These are phyloP conservation scores for Melangyna quadrimaculata DNA, from an alignment of 2,888 invertebrate species.

Conservation along the genomic window DNA sequence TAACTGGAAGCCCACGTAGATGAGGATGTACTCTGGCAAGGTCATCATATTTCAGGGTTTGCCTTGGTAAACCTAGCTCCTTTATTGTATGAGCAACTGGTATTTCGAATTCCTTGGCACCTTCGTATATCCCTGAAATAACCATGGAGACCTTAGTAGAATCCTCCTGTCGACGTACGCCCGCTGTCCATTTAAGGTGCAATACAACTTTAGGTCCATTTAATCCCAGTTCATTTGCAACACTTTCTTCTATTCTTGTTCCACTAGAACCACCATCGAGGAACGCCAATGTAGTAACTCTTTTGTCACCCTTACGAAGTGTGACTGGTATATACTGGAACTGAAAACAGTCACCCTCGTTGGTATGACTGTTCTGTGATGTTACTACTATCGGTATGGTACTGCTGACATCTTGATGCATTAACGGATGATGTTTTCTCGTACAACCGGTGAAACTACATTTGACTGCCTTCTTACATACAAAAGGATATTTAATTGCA, in stretches of 20 bases:
- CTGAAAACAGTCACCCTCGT: background rate
- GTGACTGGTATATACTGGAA: background rate
- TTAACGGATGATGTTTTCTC: background rate
- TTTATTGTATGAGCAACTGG: background rate
- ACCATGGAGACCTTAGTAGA: background rate
- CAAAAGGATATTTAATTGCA: background rate
- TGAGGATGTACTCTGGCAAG: background rate
- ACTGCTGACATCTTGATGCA: background rate
- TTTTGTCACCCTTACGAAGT: background rate
- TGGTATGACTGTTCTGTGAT: background rate
- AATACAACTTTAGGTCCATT: background rate
- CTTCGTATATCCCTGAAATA: background rate
- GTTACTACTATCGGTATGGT: background rate
- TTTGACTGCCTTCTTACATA: conserved; percentile 1
- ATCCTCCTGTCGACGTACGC: background rate
- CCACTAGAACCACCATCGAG: background rate
- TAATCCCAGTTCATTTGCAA: background rate
- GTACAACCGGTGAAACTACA: background rate
- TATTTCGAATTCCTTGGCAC: background rate
- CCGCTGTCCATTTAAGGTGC: background rate
- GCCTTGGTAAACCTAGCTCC: background rate
- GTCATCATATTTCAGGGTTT: background rate
- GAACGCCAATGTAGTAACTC: background rate
- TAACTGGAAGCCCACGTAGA: background rate
- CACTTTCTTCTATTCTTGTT: background rate